A percentile compares a stretch with the other conserved stretches of the same genome.
phyloP scores from a whole-genome alignment of 1,140 invertebrate species.

The Contarinia nasturtii region DNA sequence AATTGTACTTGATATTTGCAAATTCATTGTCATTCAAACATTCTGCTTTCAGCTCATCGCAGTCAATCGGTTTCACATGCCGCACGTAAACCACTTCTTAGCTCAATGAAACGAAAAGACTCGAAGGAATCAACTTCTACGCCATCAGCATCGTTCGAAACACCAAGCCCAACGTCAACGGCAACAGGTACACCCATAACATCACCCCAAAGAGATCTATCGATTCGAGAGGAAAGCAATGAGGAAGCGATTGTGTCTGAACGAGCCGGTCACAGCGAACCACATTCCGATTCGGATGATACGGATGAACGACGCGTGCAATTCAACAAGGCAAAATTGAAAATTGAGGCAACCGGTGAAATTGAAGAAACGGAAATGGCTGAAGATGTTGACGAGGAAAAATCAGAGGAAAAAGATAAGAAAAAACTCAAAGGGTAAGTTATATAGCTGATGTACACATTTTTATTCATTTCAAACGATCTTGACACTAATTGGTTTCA shows the following conservation, averaged over 20 bases:
- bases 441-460: neutral
- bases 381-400: slow-evolving; percentile 16
- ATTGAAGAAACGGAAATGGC: slow-evolving; percentile 13
- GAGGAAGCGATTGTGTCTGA: slow-evolving; percentile 22
- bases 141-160: slow-evolving; percentile 6
- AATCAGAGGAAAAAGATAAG: slow-evolving; percentile 21
- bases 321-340: slow-evolving; percentile 16
- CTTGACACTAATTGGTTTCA: no score
- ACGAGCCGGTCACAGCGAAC: slow-evolving; percentile 17
- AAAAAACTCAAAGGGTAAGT: slow-evolving; percentile 22
- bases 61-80: neutral
- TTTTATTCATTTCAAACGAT: neutral
- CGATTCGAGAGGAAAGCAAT: slow-evolving; percentile 20
- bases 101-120: slow-evolving; percentile 8
- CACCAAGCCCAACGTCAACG: slow-evolving; percentile 9
- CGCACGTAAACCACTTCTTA: neutral
- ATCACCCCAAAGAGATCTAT: slow-evolving; percentile 26
- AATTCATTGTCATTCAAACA: no score
- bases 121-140: slow-evolving; percentile 24
- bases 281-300: slow-evolving; percentile 9
- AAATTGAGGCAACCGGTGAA: no score
- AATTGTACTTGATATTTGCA: no score
- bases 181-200: slow-evolving; percentile 19
- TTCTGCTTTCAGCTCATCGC: neutral
- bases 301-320: slow-evolving; percentile 21